phyloP scores from a whole-genome alignment of 2,113 vertebrate genomes.

The pig (Sus scrofa) region T2T-Sscrofa CM000824.6:65833501-65834000 shows the following conservation, averaged over 20 bases:
- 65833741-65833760: slow-evolving; percentile 86
- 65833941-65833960: slow-evolving; percentile 86
- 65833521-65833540: fast-evolving
- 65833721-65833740: slow-evolving; percentile 90
- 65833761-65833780: slow-evolving; percentile 88
- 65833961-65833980: slow-evolving; percentile 85
- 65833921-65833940: slow-evolving; percentile 91
- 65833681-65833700: slow-evolving; percentile 86
- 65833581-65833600: slow-evolving; percentile 71
- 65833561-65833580: slow-evolving; percentile 40
- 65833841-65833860: slow-evolving; percentile 90
- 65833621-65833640: slow-evolving; percentile 89
- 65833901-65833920: slow-evolving; percentile 86
- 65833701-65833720: slow-evolving; percentile 88
- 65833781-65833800: slow-evolving; percentile 93
- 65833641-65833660: slow-evolving; percentile 90
- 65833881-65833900: slow-evolving; percentile 90
- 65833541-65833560: slow-evolving; percentile 57
- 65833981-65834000: slow-evolving; percentile 85
- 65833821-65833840: slow-evolving; percentile 93
- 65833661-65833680: slow-evolving; percentile 95
- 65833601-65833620: slow-evolving; percentile 81
- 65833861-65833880: slow-evolving; percentile 92
- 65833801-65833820: slow-evolving; percentile 90
- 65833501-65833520: not conserved